Base-by-base conservation (phyloP, 1,140 invertebrate species). In the Macrobrachium nipponense region DNA sequence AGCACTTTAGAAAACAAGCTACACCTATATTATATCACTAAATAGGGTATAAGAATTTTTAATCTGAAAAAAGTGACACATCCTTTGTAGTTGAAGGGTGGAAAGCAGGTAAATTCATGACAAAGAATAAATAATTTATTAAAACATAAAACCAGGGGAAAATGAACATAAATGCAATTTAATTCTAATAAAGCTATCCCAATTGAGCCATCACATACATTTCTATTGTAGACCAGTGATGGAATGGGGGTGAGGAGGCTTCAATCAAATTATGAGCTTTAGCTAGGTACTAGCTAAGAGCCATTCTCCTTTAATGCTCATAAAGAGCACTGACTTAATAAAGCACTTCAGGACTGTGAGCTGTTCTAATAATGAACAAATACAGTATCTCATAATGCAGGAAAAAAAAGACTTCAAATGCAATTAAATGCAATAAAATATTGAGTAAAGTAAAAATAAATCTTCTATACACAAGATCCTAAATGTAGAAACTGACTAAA, bases 341-440 rank as follows among this genome's bases (percentile, higher is more conserved):
- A 51, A 51, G 51, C 51, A 51, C 51, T 51, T 51, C 51, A 51
- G 62, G 77, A 68, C 82, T 84, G 64, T 44, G 51, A 73, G 59
- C 76, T 81, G 43, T 58, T 81, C 80, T 59, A 66, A 80, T 5
- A 75, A 43, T 36, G n/a, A 27, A 83, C 64, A 58, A 83, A n/a
- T n/a, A 20, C 1, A 75, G 23, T 62, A 66, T 61, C 43, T 70
- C 44, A 64, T 62, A 44, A 75, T 75, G 68, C 62, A 20, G 58
- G 12, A 62, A 14, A 62, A 86, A 61, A 60, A 59, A 61, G 61
- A 86, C 64, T 80, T 60, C 80, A 86, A 80, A 86, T 86, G 84
- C 84, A 80, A 73, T 60, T 70, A 79, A 86, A 86, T 86, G 84
- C 84, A 80, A 62, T 80, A 79, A 79, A 80, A 73, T 86, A 86